Conservation (phyloP, 2,113 vertebrate species). For the Turdus rufiventris region DNA sequence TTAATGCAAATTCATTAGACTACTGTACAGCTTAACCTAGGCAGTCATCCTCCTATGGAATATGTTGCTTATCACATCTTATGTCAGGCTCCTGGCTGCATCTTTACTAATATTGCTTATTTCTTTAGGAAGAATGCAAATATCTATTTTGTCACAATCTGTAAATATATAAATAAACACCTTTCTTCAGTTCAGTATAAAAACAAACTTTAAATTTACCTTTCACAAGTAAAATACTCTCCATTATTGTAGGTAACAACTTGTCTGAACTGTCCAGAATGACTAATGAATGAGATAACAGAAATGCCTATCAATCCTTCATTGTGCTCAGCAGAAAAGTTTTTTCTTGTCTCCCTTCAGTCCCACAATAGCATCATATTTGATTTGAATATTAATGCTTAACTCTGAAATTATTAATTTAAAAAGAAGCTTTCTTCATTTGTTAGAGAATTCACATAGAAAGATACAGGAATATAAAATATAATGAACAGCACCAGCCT, state of each 20-base stretch:
- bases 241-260: background rate
- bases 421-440: background rate
- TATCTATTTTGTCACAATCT: background rate
- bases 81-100: background rate
- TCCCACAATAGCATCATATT: conserved; percentile 7
- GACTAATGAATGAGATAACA: conserved; percentile 57
- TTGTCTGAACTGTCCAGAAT: conserved; percentile 57
- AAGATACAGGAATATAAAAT: background rate
- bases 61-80: background rate
- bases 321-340: conserved; percentile 10
- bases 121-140: background rate
- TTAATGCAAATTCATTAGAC: background rate
- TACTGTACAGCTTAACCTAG: background rate
- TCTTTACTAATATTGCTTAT: background rate
- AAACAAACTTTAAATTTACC: background rate
- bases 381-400: conserved; percentile 52
- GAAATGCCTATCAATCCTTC: conserved; percentile 42
- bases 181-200: background rate
- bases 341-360: background rate
- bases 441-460: background rate
- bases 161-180: conserved; percentile 4
- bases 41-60: background rate
- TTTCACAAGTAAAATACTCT: conserved; percentile 17
- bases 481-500: background rate
- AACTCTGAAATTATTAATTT: conserved; percentile 4